Conservation (phyloP, 1,140 invertebrate genomes). For the Scaptodrosophila lebanonensis region DNA sequence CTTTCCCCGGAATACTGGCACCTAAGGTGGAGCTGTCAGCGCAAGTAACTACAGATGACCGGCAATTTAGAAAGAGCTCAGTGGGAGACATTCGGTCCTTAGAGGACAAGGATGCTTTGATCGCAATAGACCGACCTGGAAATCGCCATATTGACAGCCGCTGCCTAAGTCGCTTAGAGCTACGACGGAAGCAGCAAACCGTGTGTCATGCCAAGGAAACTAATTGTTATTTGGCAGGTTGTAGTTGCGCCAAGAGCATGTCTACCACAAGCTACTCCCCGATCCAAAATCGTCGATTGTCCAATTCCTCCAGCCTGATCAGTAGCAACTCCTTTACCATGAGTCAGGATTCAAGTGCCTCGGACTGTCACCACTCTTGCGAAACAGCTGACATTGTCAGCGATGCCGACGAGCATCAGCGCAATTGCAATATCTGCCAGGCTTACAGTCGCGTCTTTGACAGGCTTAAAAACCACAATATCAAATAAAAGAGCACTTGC, state of each 20-base stretch:
- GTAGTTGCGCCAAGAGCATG: conserved; percentile 5
- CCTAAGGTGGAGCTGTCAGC: conserved; percentile 68
- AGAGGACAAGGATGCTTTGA: neutral
- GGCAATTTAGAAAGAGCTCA: conserved; percentile 9
- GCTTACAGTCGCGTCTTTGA: conserved; percentile 43
- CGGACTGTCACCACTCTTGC: conserved; percentile 25
- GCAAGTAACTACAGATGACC: conserved; percentile 37
- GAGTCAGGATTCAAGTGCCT: conserved; percentile 31
- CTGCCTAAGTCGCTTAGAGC: conserved; percentile 32
- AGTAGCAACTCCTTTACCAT: conserved; percentile 32
- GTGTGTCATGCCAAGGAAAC: conserved; percentile 50
- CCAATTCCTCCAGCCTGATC: conserved; percentile 42
- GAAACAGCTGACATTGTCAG: neutral
- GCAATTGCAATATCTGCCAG: conserved; percentile 52
- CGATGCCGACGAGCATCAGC: conserved; percentile 37
- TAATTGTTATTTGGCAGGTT: conserved; percentile 15
- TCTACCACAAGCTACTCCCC: neutral
- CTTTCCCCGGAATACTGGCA: conserved; percentile 68
- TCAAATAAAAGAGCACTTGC: conserved; percentile 7
- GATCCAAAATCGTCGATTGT: conserved; percentile 24
- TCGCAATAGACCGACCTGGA: no score
- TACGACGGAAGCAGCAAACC: conserved; percentile 45
- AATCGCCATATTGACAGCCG: conserved; percentile 46
- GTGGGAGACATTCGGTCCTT: neutral
- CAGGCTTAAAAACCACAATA: conserved; percentile 8